A percentile compares a stretch with the other conserved stretches of the same genome.
Evolutionary conservation across 2,113 vertebrate species (phyloP).

Genomic region (Ochotona princeps): DNA sequence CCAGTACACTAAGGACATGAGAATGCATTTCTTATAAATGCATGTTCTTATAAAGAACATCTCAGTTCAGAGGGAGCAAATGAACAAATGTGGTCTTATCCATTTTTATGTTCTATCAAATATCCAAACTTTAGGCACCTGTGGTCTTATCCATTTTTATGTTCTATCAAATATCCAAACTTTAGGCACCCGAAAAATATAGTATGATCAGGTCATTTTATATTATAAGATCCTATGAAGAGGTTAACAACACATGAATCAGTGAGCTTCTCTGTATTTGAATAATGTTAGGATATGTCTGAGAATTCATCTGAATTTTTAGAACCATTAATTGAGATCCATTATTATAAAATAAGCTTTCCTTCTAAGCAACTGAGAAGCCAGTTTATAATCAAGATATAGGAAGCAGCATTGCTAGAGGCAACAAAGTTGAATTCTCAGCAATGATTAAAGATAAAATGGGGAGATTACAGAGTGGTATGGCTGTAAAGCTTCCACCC

Average conservation of each 20-base stretch:
- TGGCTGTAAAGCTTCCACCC: not conserved
- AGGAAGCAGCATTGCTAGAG: not conserved
- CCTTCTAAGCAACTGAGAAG: constrained; percentile 28
- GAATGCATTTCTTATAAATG: not conserved
- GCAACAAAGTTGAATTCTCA: constrained; percentile 26
- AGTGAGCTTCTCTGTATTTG: constrained; percentile 28
- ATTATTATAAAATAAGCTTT: constrained; percentile 52
- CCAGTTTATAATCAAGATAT: constrained; percentile 29
- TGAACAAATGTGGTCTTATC: not conserved
- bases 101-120: not conserved
- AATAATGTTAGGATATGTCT: constrained; percentile 8
- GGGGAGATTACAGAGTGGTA: not conserved
- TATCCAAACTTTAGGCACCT: not conserved
- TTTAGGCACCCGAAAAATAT: not conserved
- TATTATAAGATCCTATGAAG: not conserved
- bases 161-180: not conserved
- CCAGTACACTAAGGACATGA: not conserved
- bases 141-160: not conserved
- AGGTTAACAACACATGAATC: not conserved
- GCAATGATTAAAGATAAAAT: not conserved
- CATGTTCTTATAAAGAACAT: not conserved
- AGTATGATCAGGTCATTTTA: not conserved
- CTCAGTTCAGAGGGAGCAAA: not conserved
- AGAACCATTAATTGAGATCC: constrained; percentile 27
- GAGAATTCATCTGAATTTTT: constrained; percentile 49